These are phyloP conservation scores for Chlorops oryzae DNA, from an alignment of 1,140 invertebrate genomes.

Conservation along the genomic window DNA sequence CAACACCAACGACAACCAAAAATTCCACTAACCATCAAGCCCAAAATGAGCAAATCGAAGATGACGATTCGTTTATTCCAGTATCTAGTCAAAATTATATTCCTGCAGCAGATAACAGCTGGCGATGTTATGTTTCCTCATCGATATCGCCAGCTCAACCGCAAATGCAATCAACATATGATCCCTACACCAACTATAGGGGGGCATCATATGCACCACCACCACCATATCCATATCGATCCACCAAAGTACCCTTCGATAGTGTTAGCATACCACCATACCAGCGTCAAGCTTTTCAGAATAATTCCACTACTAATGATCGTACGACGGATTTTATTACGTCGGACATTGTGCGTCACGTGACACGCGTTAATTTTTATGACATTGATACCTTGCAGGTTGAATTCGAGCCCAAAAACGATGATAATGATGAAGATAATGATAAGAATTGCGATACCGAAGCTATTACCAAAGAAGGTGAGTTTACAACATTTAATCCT, in stretches of 20 bases:
- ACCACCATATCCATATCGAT: conserved; percentile 13
- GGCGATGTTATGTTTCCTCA: too few species aligned
- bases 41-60: background rate
- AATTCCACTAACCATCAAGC: background rate
- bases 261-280: background rate
- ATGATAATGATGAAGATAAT: conserved; percentile 23
- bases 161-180: background rate
- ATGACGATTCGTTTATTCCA: too few species aligned
- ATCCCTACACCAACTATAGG: background rate
- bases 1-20: background rate
- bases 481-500: conserved; percentile 17
- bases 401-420: conserved; percentile 43
- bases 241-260: conserved; percentile 2
- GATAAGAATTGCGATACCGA: conserved; percentile 42
- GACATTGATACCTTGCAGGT: conserved; percentile 48
- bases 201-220: background rate
- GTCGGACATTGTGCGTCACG: conserved; percentile 44
- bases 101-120: too few species aligned
- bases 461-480: conserved; percentile 49
- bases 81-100: too few species aligned
- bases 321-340: conserved; percentile 18
- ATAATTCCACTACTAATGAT: conserved; percentile 13
- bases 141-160: conserved; percentile 21
- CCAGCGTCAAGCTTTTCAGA: too few species aligned
- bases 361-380: conserved; percentile 49